Evolutionary conservation across 2,797 vertebrate genomes (phyloP).

Genomic region (Notolepis coatsorum): DNA sequence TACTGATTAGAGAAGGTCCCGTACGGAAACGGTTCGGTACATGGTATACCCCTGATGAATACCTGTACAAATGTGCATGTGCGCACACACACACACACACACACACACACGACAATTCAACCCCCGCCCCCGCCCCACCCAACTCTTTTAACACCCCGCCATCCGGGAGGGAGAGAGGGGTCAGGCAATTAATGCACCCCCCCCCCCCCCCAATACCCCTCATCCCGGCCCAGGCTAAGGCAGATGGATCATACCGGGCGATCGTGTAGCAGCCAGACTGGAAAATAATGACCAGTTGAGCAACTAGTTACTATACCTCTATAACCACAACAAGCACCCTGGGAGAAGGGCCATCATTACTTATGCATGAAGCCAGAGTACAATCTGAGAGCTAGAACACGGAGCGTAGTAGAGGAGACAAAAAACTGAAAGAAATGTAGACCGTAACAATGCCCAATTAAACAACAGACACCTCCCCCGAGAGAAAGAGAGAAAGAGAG

Average conservation of each 20-base stretch:
- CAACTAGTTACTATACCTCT: conserved; percentile 25
- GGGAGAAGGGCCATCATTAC: conserved; percentile 28
- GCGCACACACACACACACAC: conserved; percentile 2
- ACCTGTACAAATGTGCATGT: conserved; percentile 3
- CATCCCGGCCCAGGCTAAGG: conserved; percentile 16
- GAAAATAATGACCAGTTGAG: conserved; percentile 38
- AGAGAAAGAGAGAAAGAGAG: conserved; percentile 2
- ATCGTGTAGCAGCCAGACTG: conserved; percentile 8
- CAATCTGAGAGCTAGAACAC: conserved; percentile 25
- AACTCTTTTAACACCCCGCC: too few relatives aligned
- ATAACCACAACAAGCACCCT: conserved; percentile 12
- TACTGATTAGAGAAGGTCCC: too few relatives aligned
- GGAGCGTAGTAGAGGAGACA: not conserved
- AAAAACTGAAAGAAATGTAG: not conserved
- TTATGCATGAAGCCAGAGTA: conserved; percentile 41
- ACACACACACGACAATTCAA: not conserved
- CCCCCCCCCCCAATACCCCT: conserved; percentile 40
- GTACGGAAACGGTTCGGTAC: too few relatives aligned
- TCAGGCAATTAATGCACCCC: conserved; percentile 53
- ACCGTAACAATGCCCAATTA: conserved; percentile 7
- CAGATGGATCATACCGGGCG: conserved; percentile 32
- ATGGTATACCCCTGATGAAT: not conserved
- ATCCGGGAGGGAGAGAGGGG: conserved; percentile 52
- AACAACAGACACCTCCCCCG: conserved; percentile 18
- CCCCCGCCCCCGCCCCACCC: too few relatives aligned